Base-by-base conservation (phyloP, 2,113 vertebrate genomes). In the Nipponia nippon region DNA sequence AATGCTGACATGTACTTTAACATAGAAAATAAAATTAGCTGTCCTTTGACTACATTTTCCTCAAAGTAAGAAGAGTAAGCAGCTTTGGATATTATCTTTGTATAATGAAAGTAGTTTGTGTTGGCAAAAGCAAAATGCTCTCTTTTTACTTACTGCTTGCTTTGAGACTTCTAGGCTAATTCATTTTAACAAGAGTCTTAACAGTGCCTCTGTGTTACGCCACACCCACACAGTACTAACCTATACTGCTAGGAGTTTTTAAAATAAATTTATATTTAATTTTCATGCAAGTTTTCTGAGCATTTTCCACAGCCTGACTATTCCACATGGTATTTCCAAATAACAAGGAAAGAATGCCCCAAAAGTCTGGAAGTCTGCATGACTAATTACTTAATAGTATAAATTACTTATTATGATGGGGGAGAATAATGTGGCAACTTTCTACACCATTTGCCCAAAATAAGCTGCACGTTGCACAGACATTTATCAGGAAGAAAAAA, bases 81-180 rank as follows among this genome's bases (percentile, higher is more conserved):
- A 0, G 80, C 52, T 93, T 90, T 78, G 38, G 73, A 94, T 93
- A 91, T 77, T 78, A 93, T 86, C 95, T 86, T 75, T 78, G 83
- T 69, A 96, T 93, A 86, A 95, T 18, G 36, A 93, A 96, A 88
- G 67, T 53, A 87, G 91, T 93, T 95, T 94, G 50, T 95, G 52
- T 89, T 97, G 90, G 87, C 93, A 95, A 46, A 91, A 55, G 52
- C 63, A 94, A 34, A 97, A 86, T 29, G 25, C 63, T 93, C 63
- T 76, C 72, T 70, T 95, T 96, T 81, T 83, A 59, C 82, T 76
- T 80, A 82, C 27, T 63, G 73, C n/a, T 62, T 90, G 87, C 93
- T 87, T 20, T 38, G 87, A 87, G 73, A 96, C 70, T 63, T 87
- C 59, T 23, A 56, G 42, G 80, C 65, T 91, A 88, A 91, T 78